phyloP scores from a whole-genome alignment of 2,113 vertebrate genomes.

The Myotis brandtii region DNA sequence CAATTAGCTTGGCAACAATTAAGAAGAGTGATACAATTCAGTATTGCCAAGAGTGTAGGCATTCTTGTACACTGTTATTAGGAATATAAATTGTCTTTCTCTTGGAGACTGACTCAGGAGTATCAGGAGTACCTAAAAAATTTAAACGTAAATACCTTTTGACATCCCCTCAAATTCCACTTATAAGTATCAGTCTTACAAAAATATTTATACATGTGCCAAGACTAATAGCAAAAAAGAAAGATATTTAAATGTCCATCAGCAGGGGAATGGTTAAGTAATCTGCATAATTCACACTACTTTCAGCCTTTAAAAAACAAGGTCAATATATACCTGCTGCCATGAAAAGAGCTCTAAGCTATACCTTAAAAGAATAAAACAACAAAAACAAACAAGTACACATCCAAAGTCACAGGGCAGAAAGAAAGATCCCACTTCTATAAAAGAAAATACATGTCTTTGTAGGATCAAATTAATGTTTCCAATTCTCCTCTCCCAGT shows the following conservation, averaged over 20 bases:
- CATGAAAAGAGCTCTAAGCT: neutral
- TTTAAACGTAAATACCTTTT: neutral
- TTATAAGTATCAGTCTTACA: neutral
- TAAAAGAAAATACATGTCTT: neutral
- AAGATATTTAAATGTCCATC: neutral
- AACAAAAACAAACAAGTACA: neutral
- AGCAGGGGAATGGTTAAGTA: neutral
- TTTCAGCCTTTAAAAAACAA: constrained; percentile 8
- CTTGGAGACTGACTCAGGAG: constrained; percentile 19
- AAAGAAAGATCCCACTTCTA: neutral
- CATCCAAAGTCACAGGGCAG: neutral
- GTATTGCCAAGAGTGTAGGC: neutral
- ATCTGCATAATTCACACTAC: neutral
- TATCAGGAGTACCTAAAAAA: neutral
- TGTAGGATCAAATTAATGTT: neutral
- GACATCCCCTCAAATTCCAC: neutral
- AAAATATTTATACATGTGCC: neutral
- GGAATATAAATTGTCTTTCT: neutral
- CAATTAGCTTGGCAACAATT: neutral
- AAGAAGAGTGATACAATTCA: neutral
- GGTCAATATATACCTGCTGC: neutral
- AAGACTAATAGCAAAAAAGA: neutral
- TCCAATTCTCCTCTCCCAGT: neutral
- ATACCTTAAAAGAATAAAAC: neutral
- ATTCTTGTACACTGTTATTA: neutral